Percentiles rank a stretch among this genome's conserved stretches.
phyloP scores from a whole-genome alignment of 2,113 vertebrate species.

The Raphicerus campestris region DNA sequence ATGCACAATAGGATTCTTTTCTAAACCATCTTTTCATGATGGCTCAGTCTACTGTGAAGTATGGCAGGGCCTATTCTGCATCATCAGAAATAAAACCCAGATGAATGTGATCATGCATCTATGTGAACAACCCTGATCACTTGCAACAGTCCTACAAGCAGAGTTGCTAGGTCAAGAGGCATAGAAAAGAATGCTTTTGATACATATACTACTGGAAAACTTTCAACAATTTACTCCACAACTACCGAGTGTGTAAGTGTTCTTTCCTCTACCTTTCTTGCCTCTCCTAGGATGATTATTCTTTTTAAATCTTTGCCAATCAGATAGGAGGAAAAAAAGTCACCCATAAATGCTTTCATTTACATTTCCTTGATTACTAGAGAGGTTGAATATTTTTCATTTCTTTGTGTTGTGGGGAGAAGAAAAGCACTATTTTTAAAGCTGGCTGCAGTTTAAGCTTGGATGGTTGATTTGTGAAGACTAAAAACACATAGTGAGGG shows the following conservation, averaged over 20 bases:
- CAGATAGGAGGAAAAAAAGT: not conserved
- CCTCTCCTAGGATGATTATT: not conserved
- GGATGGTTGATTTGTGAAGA: slow-evolving; percentile 13
- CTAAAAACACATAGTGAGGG: not conserved
- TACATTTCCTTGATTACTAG: slow-evolving; percentile 27
- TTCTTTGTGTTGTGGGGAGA: slow-evolving; percentile 1
- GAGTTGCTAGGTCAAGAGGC: not conserved
- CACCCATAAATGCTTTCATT: slow-evolving; percentile 27
- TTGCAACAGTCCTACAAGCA: not conserved
- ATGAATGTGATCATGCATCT: not conserved
- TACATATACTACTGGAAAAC: not conserved
- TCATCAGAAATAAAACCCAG: not conserved
- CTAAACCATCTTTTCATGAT: not conserved
- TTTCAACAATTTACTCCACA: not conserved
- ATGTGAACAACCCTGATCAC: not conserved
- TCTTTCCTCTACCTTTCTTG: not conserved
- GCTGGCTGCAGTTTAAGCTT: not conserved
- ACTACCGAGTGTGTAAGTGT: not conserved
- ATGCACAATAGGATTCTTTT: not conserved
- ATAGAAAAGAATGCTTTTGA: not conserved
- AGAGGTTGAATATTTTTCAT: not conserved
- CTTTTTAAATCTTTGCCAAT: slow-evolving; percentile 29
- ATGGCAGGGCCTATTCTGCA: not conserved
- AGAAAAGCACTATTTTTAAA: slow-evolving; percentile 16
- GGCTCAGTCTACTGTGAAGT: not conserved